Evolutionary conservation across 2,113 vertebrate species (phyloP).

Genomic region (Solea senegalensis): DNA sequence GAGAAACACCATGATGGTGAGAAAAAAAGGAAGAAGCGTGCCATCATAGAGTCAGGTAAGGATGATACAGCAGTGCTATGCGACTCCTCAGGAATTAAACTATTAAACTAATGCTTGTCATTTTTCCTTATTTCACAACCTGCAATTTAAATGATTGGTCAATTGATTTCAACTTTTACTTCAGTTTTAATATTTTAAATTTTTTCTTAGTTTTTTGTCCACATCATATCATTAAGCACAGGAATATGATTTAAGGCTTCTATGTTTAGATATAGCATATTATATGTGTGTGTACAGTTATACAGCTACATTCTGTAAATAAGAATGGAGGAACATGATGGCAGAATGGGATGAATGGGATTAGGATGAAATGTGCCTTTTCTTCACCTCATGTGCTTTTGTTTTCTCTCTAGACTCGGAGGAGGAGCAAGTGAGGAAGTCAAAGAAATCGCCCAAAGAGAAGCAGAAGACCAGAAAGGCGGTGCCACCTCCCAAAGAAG

Average conservation of each 20-base stretch:
- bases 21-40: conserved; percentile 86
- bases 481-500: conserved; percentile 76
- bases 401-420: conserved; percentile 69
- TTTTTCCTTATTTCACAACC: too few relatives aligned
- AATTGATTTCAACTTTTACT: too few relatives aligned
- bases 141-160: too few relatives aligned
- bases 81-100: background rate
- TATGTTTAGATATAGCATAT: too few relatives aligned
- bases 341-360: too few relatives aligned
- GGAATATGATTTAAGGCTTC: too few relatives aligned
- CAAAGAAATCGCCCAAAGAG: conserved; percentile 79
- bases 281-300: too few relatives aligned
- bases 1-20: conserved; percentile 56
- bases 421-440: conserved; percentile 83
- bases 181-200: too few relatives aligned
- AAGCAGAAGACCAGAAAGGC: conserved; percentile 61
- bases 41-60: conserved; percentile 87
- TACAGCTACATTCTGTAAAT: too few relatives aligned
- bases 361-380: background rate
- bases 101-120: background rate
- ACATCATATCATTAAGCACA: too few relatives aligned
- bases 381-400: background rate
- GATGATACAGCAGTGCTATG: background rate
- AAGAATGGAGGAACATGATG: too few relatives aligned
- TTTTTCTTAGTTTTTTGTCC: too few relatives aligned